Evolutionary conservation across 2,797 vertebrate genomes (phyloP), one percentile per base, ranked within the genome.

Genomic region (Fringilla coelebs): DNA sequence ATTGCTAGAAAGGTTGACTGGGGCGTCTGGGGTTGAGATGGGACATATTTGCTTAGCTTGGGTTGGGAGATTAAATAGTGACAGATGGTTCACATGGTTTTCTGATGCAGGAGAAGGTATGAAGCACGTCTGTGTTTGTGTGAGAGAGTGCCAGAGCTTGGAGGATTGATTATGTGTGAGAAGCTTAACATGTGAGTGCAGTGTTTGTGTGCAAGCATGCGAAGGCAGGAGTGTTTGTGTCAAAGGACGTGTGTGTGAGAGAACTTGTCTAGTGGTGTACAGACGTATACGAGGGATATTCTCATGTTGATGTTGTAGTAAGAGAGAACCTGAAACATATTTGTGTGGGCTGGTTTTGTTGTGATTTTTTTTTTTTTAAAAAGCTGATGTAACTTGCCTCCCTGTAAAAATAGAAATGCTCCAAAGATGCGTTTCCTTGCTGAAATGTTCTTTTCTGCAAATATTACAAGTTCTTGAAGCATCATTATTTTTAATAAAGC

Each of bases 401-500:
- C 5, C 32, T 85, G 46, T 72, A 62, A 75, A 92, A 76, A 31
- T 6, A 29, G 28, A 81, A 90, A 66, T 45, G 63, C 31, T 74
- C 57, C 49, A 75, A 89, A 89, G 76, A 84, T 73, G 18, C 63
- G 61, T 91, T 94, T 84, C 68, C 40, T 36, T 67, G 58, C 58
- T 93, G 79, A 91, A 92, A 75, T 70, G 51, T 55, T 92, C 31
- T 89, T 85, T 92, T 43, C 65, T 81, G 70, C n/a, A 88, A 93
- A 83, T 85, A 77, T n/a, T 88, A 3, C 31, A 66, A 92, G 76
- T 72, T 83, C 66, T 85, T 85, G 78, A 96, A 94, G 62, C 65
- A 58, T 75, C 36, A 45, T 92, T 93, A 80, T 87, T 94, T 94
- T 88, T 81, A 93, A 92, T 88, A 95, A 90, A 83, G 26, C 52